These are phyloP conservation scores for Nomada ruficornis DNA, from an alignment of 2,888 invertebrate genomes.

Conservation along the genomic window DNA sequence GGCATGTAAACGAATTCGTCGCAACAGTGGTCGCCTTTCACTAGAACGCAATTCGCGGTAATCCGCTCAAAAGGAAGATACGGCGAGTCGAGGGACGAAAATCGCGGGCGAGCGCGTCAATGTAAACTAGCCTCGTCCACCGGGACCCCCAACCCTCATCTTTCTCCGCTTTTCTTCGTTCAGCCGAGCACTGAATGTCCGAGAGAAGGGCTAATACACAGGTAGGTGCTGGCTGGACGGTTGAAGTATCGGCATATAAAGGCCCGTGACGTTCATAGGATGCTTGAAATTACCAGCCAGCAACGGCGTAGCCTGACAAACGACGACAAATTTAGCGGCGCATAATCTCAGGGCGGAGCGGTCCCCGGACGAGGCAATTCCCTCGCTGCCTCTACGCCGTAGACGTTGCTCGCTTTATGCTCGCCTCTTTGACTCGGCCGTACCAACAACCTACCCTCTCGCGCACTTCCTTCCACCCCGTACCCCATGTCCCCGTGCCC, in stretches of 20 bases:
- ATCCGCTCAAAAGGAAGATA: constrained; percentile 52
- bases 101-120: constrained; percentile 44
- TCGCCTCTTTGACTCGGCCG: constrained; percentile 76
- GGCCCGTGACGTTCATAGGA: constrained; percentile 52
- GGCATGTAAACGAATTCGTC: constrained; percentile 39
- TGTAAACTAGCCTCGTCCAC: constrained; percentile 40
- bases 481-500: constrained; percentile 12
- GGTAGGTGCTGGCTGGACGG: constrained; percentile 25
- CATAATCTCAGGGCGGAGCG: constrained; percentile 69
- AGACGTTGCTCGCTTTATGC: constrained; percentile 79
- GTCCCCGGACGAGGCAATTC: constrained; percentile 68
- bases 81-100: constrained; percentile 40
- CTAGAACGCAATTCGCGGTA: constrained; percentile 23
- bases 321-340: constrained; percentile 77
- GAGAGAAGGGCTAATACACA: constrained; percentile 32
- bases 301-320: constrained; percentile 59
- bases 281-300: constrained; percentile 62
- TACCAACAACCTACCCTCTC: constrained; percentile 65
- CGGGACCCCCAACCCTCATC: constrained; percentile 21
- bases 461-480: constrained; percentile 32
- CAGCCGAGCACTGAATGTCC: constrained; percentile 43
- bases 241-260: constrained; percentile 68
- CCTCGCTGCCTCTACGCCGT: constrained; percentile 59
- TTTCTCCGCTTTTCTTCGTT: constrained; percentile 31
- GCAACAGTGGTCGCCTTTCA: constrained; percentile 19